Evolutionary conservation across 2,113 vertebrate species (phyloP).

Genomic region (Hoplias malabaricus): DNA sequence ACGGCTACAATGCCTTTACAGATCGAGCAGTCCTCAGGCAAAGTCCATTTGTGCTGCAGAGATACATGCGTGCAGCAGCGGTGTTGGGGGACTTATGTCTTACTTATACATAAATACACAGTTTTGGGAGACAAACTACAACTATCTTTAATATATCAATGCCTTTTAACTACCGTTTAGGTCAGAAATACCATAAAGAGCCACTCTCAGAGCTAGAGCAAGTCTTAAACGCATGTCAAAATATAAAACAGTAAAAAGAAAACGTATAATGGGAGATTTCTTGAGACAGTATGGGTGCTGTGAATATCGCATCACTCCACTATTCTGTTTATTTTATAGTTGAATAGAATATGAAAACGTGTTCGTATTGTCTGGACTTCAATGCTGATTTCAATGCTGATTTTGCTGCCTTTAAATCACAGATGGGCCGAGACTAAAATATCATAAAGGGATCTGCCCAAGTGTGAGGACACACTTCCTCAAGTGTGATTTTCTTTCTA

Average conservation of each 20-base stretch:
- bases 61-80: background rate
- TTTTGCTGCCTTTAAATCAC: no score
- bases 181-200: background rate
- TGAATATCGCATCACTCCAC: background rate
- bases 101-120: background rate
- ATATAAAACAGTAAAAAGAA: no score
- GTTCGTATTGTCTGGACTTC: background rate
- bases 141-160: background rate
- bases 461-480: no score
- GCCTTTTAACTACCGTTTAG: background rate
- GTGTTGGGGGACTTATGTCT: background rate
- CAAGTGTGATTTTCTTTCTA: no score
- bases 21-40: background rate
- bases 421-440: no score
- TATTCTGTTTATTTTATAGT: no score
- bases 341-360: background rate
- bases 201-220: background rate
- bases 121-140: background rate
- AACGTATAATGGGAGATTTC: background rate
- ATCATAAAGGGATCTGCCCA: no score
- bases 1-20: background rate
- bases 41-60: background rate
- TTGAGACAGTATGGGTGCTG: background rate
- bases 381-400: background rate
- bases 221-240: background rate